phyloP scores from a whole-genome alignment of 1,140 invertebrate genomes.

The Lepidurus apus region DNA sequence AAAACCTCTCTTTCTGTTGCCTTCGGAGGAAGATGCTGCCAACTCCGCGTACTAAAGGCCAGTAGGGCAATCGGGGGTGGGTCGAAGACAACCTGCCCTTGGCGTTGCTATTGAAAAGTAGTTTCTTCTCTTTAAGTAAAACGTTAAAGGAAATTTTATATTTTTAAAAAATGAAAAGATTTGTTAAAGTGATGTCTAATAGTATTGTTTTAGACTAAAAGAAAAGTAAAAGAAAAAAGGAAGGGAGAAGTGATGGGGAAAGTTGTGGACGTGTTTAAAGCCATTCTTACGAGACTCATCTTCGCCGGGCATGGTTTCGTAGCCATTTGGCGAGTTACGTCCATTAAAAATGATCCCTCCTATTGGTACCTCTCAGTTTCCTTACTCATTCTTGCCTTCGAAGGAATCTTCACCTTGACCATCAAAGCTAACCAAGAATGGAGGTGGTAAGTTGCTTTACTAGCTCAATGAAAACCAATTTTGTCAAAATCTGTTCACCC shows the following conservation, averaged over 20 bases:
- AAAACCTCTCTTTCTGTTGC: neutral
- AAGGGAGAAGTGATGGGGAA: constrained; percentile 41
- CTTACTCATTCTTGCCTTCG: constrained; percentile 65
- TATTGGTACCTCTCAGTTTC: constrained; percentile 73
- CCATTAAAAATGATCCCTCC: constrained; percentile 42
- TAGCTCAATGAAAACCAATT: constrained; percentile 40
- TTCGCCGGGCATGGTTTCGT: constrained; percentile 71
- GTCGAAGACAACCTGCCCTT: neutral
- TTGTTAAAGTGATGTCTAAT: too few species aligned
- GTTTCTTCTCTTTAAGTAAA: constrained; percentile 5
- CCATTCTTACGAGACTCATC: constrained; percentile 69
- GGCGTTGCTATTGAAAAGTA: neutral
- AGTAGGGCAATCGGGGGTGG: neutral
- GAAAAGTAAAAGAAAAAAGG: neutral
- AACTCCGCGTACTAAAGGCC: neutral
- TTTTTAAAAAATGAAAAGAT: too few species aligned
- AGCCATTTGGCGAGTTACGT: constrained; percentile 41
- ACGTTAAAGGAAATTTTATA: neutral
- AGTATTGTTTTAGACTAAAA: neutral
- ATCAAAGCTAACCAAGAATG: constrained; percentile 80
- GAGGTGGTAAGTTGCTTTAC: constrained; percentile 63
- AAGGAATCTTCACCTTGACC: constrained; percentile 74
- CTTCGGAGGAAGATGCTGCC: constrained; percentile 2
- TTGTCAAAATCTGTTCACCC: neutral
- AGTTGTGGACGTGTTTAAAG: constrained; percentile 70